A percentile compares a stretch with the other conserved stretches of the same genome.
These are phyloP conservation scores for Sus cebifrons DNA, from an alignment of 2,797 vertebrate genomes.

Conservation along the genomic window DNA sequence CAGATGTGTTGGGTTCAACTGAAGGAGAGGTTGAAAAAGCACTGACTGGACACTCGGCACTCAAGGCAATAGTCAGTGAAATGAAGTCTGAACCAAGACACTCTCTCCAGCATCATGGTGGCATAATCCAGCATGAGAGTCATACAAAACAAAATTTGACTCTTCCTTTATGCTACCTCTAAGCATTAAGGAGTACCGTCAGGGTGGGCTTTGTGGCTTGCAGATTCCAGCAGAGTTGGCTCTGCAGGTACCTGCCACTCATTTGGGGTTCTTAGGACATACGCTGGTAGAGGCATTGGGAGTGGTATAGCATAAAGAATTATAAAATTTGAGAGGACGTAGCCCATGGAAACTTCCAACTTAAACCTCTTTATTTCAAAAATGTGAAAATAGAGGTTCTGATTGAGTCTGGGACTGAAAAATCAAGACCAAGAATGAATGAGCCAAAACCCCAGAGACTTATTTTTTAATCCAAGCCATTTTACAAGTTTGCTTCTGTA, in stretches of 20 bases:
- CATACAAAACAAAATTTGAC: not conserved
- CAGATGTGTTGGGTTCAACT: not conserved
- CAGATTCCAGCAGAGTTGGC: not conserved
- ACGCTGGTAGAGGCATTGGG: not conserved
- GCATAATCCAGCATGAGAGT: not conserved
- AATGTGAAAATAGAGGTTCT: not conserved
- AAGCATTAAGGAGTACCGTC: not conserved
- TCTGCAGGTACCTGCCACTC: not conserved
- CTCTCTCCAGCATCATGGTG: not conserved
- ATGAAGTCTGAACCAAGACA: not conserved
- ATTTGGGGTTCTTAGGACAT: not conserved
- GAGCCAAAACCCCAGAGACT: not conserved
- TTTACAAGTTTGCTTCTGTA: not conserved
- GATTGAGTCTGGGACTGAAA: not conserved
- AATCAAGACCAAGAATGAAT: not conserved
- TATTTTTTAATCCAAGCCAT: not conserved
- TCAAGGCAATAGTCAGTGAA: not conserved
- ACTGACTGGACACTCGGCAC: not conserved
- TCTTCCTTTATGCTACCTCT: not conserved
- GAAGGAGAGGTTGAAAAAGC: not conserved
- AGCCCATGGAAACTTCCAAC: not conserved
- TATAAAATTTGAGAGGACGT: not conserved
- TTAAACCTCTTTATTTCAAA: constrained; percentile 52
- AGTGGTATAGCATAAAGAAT: not conserved
- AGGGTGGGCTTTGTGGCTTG: not conserved